Evolutionary conservation across 2,113 vertebrate species (phyloP).

Genomic region (Prochilodus magdalenae): DNA sequence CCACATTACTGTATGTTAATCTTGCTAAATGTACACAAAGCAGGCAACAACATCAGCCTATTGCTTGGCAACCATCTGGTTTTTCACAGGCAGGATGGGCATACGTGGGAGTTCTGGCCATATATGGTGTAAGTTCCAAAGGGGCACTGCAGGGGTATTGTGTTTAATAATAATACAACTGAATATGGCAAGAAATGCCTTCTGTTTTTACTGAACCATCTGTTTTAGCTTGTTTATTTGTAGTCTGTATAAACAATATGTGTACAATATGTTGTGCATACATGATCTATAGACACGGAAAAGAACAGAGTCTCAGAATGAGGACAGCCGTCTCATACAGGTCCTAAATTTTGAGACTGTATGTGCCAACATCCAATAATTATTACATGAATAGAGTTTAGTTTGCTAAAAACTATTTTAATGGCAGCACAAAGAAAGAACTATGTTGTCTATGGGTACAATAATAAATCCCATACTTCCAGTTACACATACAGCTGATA

Average conservation of each 20-base stretch:
- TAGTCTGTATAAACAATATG: neutral
- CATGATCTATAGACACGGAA: neutral
- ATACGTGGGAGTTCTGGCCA: no score
- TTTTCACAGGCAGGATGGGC: neutral
- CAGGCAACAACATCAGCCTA: neutral
- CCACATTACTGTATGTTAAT: neutral
- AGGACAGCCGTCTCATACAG: neutral
- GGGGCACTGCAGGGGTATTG: neutral
- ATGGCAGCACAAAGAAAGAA: neutral
- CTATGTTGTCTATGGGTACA: neutral
- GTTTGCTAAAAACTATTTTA: neutral
- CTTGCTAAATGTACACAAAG: neutral
- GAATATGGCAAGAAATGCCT: neutral
- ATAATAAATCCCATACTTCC: no score
- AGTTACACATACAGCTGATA: no score
- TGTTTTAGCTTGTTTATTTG: neutral
- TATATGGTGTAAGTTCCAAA: neutral
- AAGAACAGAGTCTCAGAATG: neutral
- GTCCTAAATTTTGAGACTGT: neutral
- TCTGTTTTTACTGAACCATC: neutral
- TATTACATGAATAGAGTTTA: neutral
- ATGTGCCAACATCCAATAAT: neutral
- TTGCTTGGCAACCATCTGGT: constrained; percentile 1
- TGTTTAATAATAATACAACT: neutral
- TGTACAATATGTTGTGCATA: neutral